A percentile compares a stretch with the other conserved stretches of the same genome.
phyloP scores from a whole-genome alignment of 2,113 vertebrate species.

The Misgurnus mizolepis region DNA sequence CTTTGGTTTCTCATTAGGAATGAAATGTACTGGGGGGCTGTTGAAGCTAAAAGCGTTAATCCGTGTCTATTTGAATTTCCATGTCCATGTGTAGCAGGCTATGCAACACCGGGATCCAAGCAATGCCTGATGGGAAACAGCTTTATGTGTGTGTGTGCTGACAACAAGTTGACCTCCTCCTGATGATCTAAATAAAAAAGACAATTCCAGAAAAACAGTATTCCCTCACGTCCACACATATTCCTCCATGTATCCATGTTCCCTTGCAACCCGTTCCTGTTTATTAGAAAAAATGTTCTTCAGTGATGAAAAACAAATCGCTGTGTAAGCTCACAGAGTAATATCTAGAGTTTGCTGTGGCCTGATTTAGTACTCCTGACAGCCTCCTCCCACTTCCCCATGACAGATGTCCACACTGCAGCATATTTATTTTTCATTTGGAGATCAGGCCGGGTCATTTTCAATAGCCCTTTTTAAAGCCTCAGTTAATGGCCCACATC shows the following conservation, averaged over 20 bases:
- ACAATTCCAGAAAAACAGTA: conserved; percentile 11
- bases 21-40: conserved; percentile 1
- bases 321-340: conserved; percentile 16
- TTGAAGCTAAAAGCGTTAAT: conserved; percentile 32
- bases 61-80: conserved; percentile 27
- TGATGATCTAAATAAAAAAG: conserved; percentile 17
- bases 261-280: conserved; percentile 4
- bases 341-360: conserved; percentile 26
- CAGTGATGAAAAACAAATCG: background rate
- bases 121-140: background rate
- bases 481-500: conserved; percentile 51
- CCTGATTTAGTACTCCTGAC: conserved; percentile 37
- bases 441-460: conserved; percentile 41
- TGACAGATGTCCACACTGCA: conserved; percentile 38
- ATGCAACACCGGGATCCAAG: conserved; percentile 12
- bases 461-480: conserved; percentile 42
- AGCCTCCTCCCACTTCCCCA: conserved; percentile 37
- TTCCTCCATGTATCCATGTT: background rate
- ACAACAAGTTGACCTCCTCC: conserved; percentile 31
- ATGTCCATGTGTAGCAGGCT: conserved; percentile 25
- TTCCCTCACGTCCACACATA: background rate
- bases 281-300: conserved; percentile 2
- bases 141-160: conserved; percentile 5
- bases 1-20: conserved; percentile 34
- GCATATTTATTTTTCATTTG: conserved; percentile 45